Percentiles rank a stretch among this genome's conserved stretches.
Conservation (phyloP, 2,888 invertebrate species). For the Acleris holmiana region DNA sequence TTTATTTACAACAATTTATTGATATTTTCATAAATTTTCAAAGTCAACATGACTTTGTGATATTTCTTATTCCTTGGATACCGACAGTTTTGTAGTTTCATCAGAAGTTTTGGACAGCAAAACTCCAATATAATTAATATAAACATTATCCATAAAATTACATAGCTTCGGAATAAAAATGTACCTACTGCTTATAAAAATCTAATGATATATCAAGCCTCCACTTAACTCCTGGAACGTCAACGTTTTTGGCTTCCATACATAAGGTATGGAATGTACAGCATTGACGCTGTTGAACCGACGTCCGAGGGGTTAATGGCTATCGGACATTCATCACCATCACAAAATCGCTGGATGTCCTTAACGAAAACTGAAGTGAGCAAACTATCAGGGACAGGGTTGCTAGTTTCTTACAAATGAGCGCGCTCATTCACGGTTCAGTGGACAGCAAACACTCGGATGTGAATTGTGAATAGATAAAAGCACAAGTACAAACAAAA, state of each 20-base stretch:
- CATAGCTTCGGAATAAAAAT: slow-evolving; percentile 27
- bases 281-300: too few species aligned
- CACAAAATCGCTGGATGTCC: background rate
- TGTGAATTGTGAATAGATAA: too few species aligned
- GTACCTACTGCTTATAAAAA: slow-evolving; percentile 31
- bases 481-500: too few species aligned
- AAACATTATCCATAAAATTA: slow-evolving; percentile 1
- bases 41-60: slow-evolving; percentile 19
- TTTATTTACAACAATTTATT: slow-evolving; percentile 28
- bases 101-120: slow-evolving; percentile 11
- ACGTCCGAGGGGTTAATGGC: too few species aligned
- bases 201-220: slow-evolving; percentile 35
- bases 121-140: slow-evolving; percentile 10
- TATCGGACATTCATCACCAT: background rate
- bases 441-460: too few species aligned
- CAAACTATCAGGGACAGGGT: too few species aligned
- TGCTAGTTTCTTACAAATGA: too few species aligned
- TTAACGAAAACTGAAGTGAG: background rate
- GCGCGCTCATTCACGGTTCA: too few species aligned
- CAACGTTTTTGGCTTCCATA: too few species aligned
- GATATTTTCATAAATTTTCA: slow-evolving; percentile 15
- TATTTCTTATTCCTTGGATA: slow-evolving; percentile 4
- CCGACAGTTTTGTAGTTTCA: slow-evolving; percentile 8
- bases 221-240: too few species aligned
- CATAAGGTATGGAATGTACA: too few species aligned